phyloP scores from a whole-genome alignment of 2,113 vertebrate genomes.

The Hippocampus zosterae region DNA sequence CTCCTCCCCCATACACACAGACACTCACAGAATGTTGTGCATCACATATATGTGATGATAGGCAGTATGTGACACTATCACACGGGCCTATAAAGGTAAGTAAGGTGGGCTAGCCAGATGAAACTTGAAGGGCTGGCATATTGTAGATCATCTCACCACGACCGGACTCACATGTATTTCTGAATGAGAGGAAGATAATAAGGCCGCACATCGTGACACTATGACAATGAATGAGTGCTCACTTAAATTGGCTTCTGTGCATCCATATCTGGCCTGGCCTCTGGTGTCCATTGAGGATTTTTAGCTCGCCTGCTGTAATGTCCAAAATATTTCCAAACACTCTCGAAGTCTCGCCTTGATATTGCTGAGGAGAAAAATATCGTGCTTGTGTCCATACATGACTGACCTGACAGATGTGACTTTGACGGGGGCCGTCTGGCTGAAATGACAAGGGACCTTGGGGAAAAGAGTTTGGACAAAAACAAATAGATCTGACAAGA shows the following conservation, averaged over 20 bases:
- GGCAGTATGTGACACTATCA: conserved; percentile 49
- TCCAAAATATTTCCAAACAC: conserved; percentile 15
- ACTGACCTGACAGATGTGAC: conserved; percentile 51
- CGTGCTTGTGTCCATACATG: conserved; percentile 38
- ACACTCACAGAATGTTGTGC: conserved; percentile 11
- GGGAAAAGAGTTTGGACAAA: conserved; percentile 47
- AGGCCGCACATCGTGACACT: conserved; percentile 21
- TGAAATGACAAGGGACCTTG: conserved; percentile 48
- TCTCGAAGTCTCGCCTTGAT: conserved; percentile 3
- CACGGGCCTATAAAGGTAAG: conserved; percentile 63
- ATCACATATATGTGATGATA: conserved; percentile 34
- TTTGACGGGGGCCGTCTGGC: conserved; percentile 34
- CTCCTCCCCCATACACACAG: not conserved
- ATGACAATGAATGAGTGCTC: conserved; percentile 34
- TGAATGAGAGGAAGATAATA: conserved; percentile 47
- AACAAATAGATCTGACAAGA: conserved; percentile 16
- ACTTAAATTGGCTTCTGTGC: conserved; percentile 18
- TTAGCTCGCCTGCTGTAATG: conserved; percentile 11
- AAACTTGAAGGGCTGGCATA: conserved; percentile 48
- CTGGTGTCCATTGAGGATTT: not conserved
- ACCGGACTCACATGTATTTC: conserved; percentile 29
- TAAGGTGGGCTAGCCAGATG: conserved; percentile 56
- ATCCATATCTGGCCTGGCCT: conserved; percentile 16
- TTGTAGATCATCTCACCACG: conserved; percentile 54
- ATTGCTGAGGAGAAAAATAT: conserved; percentile 23